Conservation (phyloP, 2,113 vertebrate genomes). For the Pitta sordida region DNA sequence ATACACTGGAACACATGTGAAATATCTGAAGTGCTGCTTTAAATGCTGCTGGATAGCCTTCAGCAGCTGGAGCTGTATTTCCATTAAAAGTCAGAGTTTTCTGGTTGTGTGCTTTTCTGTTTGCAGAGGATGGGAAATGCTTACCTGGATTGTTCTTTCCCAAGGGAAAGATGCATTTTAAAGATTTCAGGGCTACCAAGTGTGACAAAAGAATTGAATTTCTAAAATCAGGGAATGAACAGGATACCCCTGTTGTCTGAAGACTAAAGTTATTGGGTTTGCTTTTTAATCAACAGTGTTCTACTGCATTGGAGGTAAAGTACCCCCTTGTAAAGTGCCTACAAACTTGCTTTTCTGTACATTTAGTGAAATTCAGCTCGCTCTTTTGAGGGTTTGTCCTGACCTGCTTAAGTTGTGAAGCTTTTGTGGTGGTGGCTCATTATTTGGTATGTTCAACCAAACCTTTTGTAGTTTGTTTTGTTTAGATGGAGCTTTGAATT, state of each 20-base stretch:
- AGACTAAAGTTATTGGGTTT: neutral
- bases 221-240: neutral
- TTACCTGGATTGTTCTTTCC: neutral
- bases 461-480: neutral
- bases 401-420: neutral
- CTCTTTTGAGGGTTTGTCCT: neutral
- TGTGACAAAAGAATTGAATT: neutral
- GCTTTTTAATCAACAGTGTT: neutral
- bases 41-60: neutral
- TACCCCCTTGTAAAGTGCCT: conserved; percentile 15
- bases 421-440: neutral
- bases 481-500: neutral
- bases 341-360: neutral
- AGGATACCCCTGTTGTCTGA: neutral
- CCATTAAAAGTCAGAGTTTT: neutral
- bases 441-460: neutral
- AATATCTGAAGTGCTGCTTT: neutral
- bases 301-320: neutral
- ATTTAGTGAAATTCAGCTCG: neutral
- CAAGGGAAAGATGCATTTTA: neutral
- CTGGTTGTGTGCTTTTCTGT: neutral
- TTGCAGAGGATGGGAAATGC: neutral
- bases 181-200: neutral
- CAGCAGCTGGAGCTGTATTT: neutral
- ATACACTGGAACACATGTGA: neutral